Base-by-base conservation (phyloP, 1,140 invertebrate species). In the Neodiprion pinetum region DNA sequence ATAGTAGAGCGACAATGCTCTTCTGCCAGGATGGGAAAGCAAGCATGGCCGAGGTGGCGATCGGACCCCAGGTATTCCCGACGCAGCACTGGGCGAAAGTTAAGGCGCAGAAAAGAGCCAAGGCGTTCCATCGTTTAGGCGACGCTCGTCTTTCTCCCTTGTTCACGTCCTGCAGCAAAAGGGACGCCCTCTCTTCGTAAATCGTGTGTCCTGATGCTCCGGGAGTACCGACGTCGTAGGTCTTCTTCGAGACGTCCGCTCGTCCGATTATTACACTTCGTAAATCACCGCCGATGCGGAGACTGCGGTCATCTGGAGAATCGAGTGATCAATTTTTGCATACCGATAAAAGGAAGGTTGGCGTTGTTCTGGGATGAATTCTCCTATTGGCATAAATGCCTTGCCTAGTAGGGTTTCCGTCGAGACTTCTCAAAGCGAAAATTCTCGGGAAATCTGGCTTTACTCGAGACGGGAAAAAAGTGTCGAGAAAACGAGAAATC, bases 11-110 rank as follows among this genome's bases (percentile, higher is more conserved):
- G 73, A 91, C 84, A 4, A 86, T 83, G 0, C 82, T 83, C 74
- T 85, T 82, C 11, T 80, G 77, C 90, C 90, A 91, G 7, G 80
- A 72, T 17, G 88, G 88, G 80, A 88, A 91, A 7, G 88, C 89
- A 72, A 80, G 78, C 47, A 89, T 78, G 11, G 82, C 84, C 10
- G 89, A 86, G n/a, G 80, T 77, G 2, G 89, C 84, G 66, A 91
- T 90, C 5, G 90, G 90, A 47, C 88, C 88, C 88, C 89, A 91
- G 7, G 90, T 91, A 78, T 90, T 91, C 90, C 90, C 90, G 10
- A 90, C 78, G 40, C 76, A 82, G 49, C 79, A 80, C 67, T 83
- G 83, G n/a, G 73, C 75, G 70, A 77, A 81, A 11, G 75, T 71
- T n/a, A 84, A 71, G 7, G 76, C 76, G 67, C 79, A 78, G 61